Percentiles rank a stretch among this genome's conserved stretches.
phyloP scores from a whole-genome alignment of 1,140 invertebrate genomes.

The Pararge aegeria region DNA sequence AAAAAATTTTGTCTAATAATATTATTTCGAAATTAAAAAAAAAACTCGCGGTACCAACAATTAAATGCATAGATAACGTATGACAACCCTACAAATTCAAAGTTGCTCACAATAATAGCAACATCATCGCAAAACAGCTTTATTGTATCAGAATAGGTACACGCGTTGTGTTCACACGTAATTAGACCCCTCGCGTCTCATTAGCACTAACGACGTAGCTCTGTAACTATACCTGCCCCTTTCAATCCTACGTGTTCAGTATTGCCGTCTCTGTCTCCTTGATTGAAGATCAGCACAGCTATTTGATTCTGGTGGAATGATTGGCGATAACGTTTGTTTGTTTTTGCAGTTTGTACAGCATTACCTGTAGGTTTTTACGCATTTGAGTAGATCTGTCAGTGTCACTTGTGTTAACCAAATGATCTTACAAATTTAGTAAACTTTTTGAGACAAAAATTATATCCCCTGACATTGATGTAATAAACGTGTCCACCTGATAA shows the following conservation, averaged over 20 bases:
- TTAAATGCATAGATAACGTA: too few species aligned
- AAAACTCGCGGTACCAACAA: too few species aligned
- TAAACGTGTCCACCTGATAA: too few species aligned
- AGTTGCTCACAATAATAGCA: constrained; percentile 5
- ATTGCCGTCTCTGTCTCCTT: constrained; percentile 41
- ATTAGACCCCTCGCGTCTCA: constrained; percentile 69
- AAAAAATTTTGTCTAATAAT: too few species aligned
- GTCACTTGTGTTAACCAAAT: too few species aligned
- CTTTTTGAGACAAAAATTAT: too few species aligned
- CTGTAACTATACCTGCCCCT: constrained; percentile 37
- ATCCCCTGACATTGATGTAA: too few species aligned
- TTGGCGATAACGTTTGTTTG: constrained; percentile 49
- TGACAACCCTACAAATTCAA: constrained; percentile 17
- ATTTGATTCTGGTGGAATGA: constrained; percentile 56
- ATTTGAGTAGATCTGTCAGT: too few species aligned
- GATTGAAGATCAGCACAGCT: constrained; percentile 55
- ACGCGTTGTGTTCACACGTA: constrained; percentile 69
- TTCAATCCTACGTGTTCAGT: constrained; percentile 37
- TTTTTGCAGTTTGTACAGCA: constrained; percentile 45
- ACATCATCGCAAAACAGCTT: constrained; percentile 25
- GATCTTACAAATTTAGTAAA: too few species aligned
- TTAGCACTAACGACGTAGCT: constrained; percentile 56
- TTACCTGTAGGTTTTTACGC: constrained; percentile 8
- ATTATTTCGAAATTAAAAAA: too few species aligned
- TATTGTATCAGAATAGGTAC: constrained; percentile 52